Evolutionary conservation across 2,888 invertebrate genomes (phyloP), one percentile per base, ranked within the genome.

Genomic region (Microchrysa polita): DNA sequence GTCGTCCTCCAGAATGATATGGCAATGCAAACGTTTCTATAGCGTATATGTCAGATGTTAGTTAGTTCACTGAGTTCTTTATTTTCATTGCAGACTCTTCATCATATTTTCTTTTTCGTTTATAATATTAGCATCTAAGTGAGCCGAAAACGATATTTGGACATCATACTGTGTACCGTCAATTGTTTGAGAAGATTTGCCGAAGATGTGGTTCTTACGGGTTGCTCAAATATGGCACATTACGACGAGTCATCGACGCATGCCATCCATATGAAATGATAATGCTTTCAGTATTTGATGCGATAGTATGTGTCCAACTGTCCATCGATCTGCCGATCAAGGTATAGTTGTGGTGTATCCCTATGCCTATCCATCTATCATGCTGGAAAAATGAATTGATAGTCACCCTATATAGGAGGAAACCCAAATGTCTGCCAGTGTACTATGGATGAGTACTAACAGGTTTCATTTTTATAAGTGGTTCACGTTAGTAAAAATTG

Each of bases 141-240:
- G 48, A 44, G 34, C 59, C 72, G 72, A 72, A 74, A 75, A 75
- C 71, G 73, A 71, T 73, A 73, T 75, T 75, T 73, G 72, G 72
- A 72, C 73, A 75, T 55, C 73, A 74, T 71, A 75, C 75, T 74
- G 74, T 40, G 73, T 73, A 65, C 27, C 53, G 73, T 22, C 73
- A 27, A 73, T 75, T 75, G 73, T 75, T 73, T 7, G 48, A 18
- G 73, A n/a, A 55, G 69, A 34, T 71, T 71, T 65, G 73, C 71
- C 59, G 75, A 73, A 73, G 48, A 71, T 67, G 74, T 67, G 74
- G 61, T 55, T 65, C 63, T 34, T 34, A 34, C 20, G 57, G 73
- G 65, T 73, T 73, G 71, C 72, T 71, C 71, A 73, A 69, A 69
- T 69, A 10, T 42, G 69, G 69, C 69, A 69, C 57, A 57, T 69